Evolutionary conservation across 2,113 vertebrate species (phyloP).

Genomic region (Pygoscelis adeliae): DNA sequence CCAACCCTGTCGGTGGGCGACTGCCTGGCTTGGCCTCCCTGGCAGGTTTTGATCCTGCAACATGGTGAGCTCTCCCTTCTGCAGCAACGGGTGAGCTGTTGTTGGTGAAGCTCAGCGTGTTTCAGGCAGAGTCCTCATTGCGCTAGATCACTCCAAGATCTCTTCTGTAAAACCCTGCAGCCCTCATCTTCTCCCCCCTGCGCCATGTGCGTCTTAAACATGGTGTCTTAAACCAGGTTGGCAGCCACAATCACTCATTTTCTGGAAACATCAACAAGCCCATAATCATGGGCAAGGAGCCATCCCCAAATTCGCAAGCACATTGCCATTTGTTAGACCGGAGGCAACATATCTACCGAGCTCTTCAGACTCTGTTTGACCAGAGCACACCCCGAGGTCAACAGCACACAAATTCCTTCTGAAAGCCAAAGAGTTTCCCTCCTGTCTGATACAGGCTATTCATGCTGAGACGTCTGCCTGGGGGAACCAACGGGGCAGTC

Average conservation of each 20-base stretch:
- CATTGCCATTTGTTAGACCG: neutral
- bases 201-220: neutral
- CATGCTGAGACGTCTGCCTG: neutral
- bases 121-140: neutral
- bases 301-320: neutral
- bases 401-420: neutral
- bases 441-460: neutral
- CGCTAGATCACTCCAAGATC: neutral
- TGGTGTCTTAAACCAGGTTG: neutral
- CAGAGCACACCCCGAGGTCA: neutral
- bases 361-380: neutral
- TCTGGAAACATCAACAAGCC: neutral
- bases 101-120: neutral
- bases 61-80: neutral
- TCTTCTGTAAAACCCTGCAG: neutral
- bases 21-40: neutral
- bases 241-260: neutral
- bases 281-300: neutral
- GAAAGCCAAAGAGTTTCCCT: neutral
- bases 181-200: neutral
- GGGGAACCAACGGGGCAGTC: neutral
- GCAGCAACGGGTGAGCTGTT: neutral
- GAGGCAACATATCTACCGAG: neutral
- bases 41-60: neutral
- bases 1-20: fast-evolving